A percentile compares a stretch with the other conserved stretches of the same genome.
These are phyloP conservation scores for Sialia sialis DNA, from an alignment of 2,113 vertebrate genomes.

Conservation along the genomic window DNA sequence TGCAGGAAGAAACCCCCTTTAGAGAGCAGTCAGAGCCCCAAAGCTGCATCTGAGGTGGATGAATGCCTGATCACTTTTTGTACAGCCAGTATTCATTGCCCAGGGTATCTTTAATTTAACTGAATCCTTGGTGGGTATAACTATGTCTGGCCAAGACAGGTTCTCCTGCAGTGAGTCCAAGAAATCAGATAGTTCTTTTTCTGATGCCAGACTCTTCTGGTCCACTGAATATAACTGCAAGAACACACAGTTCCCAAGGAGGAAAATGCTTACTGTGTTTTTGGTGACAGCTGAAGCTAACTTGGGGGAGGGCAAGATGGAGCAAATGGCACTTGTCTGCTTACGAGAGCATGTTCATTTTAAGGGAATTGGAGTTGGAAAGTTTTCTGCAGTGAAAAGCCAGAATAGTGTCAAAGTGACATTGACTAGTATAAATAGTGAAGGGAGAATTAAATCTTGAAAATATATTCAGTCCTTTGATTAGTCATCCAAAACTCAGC, in stretches of 20 bases:
- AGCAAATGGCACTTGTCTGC: neutral
- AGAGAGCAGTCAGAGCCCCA: neutral
- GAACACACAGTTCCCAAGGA: slow-evolving; percentile 50
- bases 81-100: neutral
- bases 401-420: slow-evolving; percentile 43
- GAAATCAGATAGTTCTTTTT: slow-evolving; percentile 32
- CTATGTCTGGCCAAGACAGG: neutral
- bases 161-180: slow-evolving; percentile 31
- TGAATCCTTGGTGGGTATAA: neutral
- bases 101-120: neutral
- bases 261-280: slow-evolving; percentile 54
- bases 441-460: slow-evolving; percentile 18
- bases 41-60: neutral
- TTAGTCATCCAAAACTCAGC: slow-evolving; percentile 37
- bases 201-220: slow-evolving; percentile 16
- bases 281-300: slow-evolving; percentile 51
- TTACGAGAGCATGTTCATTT: neutral
- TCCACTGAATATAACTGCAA: slow-evolving; percentile 31
- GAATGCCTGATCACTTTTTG: neutral
- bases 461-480: slow-evolving; percentile 30
- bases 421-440: slow-evolving; percentile 22
- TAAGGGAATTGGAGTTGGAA: neutral
- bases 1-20: neutral
- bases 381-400: neutral
- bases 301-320: neutral